Conservation (phyloP, 2,113 vertebrate genomes). For the Carollia perspicillata region DNA sequence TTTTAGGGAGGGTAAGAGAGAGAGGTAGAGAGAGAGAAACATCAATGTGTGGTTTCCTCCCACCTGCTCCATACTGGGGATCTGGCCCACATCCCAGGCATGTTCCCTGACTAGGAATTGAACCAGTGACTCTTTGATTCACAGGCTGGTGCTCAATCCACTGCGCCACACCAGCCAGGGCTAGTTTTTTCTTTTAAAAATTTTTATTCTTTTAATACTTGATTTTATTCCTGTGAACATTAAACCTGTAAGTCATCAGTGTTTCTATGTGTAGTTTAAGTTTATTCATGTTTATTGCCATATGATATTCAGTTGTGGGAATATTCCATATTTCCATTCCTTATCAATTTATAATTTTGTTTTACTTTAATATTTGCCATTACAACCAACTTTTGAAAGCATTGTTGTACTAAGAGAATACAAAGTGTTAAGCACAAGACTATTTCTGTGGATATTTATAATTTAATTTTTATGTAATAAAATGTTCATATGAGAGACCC, state of each 20-base stretch:
- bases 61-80: no score
- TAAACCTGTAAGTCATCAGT: not conserved
- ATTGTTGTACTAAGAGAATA: not conserved
- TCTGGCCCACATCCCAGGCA: no score
- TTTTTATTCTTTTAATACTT: not conserved
- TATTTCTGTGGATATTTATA: not conserved
- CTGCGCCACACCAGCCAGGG: no score
- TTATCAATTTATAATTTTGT: not conserved
- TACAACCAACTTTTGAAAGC: not conserved
- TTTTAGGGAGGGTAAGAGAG: no score
- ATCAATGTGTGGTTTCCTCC: no score
- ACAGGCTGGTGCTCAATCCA: no score
- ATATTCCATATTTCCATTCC: not conserved
- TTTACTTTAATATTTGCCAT: not conserved
- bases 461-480: not conserved
- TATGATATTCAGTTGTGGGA: not conserved
- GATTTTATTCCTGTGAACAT: not conserved
- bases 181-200: no score
- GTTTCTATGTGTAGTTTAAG: not conserved
- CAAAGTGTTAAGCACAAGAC: not conserved
- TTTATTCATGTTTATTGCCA: not conserved
- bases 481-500: not conserved
- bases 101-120: no score
- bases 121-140: no score
- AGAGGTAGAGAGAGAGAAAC: no score